A percentile compares a stretch with the other conserved stretches of the same genome.
Evolutionary conservation across 1,140 invertebrate genomes (phyloP).

Genomic region (Psilanteris sp.): DNA sequence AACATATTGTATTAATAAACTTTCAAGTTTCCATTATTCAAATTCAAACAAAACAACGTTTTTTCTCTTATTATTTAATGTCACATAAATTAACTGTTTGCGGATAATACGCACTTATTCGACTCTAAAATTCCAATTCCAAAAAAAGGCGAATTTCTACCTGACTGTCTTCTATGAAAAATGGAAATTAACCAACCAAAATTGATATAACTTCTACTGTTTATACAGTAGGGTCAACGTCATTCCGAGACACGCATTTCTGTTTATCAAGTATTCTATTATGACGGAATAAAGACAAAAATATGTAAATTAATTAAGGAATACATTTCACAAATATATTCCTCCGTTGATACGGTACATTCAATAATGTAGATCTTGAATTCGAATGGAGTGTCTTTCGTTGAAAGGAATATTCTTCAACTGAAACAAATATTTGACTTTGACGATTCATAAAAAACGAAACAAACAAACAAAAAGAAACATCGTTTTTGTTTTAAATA

Average conservation of each 20-base stretch:
- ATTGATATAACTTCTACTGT: background rate
- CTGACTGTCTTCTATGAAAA: background rate
- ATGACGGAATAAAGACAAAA: background rate
- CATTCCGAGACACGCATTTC: background rate
- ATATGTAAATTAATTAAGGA: slow-evolving; percentile 4
- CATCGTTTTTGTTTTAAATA: too few species aligned
- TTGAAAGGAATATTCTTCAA: background rate
- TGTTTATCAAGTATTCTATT: background rate
- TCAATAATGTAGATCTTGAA: background rate
- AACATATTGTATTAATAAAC: too few species aligned
- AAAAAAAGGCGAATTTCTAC: background rate
- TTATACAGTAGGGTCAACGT: slow-evolving; percentile 1
- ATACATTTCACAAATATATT: background rate
- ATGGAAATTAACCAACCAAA: slow-evolving; percentile 1
- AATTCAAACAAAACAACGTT: too few species aligned
- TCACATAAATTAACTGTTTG: too few species aligned
- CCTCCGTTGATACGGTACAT: background rate
- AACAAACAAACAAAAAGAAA: too few species aligned
- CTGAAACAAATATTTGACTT: too few species aligned
- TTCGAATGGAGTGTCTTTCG: background rate
- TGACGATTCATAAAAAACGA: too few species aligned
- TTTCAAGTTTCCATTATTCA: too few species aligned
- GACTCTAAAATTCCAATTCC: too few species aligned
- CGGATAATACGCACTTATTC: too few species aligned
- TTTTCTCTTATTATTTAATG: too few species aligned